Percentiles rank a stretch among this genome's conserved stretches.
Conservation (phyloP, 2,888 invertebrate species). For the Teinopalpus imperialis region DNA sequence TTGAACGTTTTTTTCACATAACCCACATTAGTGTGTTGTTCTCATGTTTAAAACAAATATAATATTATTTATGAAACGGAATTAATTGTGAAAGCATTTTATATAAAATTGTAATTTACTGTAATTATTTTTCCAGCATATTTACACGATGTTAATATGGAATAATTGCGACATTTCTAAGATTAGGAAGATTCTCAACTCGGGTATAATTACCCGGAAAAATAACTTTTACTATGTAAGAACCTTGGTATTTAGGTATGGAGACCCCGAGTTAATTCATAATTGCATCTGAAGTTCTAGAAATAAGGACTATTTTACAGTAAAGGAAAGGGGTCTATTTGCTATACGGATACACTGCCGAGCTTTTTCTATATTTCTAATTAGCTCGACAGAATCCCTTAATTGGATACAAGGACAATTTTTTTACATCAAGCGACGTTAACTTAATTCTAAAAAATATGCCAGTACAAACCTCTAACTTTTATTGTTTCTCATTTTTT, state of each 20-base stretch:
- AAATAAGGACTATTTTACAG: constrained; percentile 6
- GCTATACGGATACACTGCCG: neutral
- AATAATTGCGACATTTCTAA: constrained; percentile 10
- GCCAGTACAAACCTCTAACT: too few species aligned
- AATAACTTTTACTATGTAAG: constrained; percentile 11
- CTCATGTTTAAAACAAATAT: too few species aligned
- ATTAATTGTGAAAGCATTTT: too few species aligned
- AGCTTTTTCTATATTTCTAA: constrained; percentile 15
- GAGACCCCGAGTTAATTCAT: neutral
- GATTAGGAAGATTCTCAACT: constrained; percentile 12
- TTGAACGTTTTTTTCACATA: too few species aligned
- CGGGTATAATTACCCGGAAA: constrained; percentile 15
- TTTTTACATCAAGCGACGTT: constrained; percentile 1
- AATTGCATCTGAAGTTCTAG: neutral
- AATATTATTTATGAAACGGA: too few species aligned
- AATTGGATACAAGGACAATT: constrained; percentile 18
- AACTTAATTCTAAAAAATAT: too few species aligned
- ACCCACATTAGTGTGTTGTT: too few species aligned
- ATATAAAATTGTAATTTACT: too few species aligned
- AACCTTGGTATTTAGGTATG: constrained; percentile 1
- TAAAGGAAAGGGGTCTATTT: neutral
- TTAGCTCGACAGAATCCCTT: constrained; percentile 15
- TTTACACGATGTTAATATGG: neutral
- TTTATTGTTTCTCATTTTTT: neutral
- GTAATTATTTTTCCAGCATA: too few species aligned